Evolutionary conservation across 2,113 vertebrate genomes (phyloP), one percentile per base, ranked within the genome.

Genomic region (Megaleporinus macrocephalus): DNA sequence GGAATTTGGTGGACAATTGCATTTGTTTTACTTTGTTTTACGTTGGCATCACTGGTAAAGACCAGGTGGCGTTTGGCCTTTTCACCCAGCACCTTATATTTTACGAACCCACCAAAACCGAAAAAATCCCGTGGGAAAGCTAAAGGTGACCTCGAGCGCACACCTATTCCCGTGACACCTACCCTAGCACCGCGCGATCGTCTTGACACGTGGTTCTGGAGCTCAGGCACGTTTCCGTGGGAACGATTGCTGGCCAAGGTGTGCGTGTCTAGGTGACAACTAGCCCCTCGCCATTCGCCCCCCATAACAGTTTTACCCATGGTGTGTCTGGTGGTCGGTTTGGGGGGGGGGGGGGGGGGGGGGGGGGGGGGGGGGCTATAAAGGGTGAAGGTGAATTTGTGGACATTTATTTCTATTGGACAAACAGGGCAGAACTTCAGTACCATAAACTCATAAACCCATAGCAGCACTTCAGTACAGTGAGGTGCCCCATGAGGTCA

Each of bases 41-140:
- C 1, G 3, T 51, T 1, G 16, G 5, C 41, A 51, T 51, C 16
- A 51, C 16, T 16, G 2, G 15, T 16, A 51, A 3, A 26, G 36
- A 22, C 36, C 78, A 73, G 49, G 69, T 80, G 78, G 26, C 24
- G 61, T 24, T 81, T 55, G 14, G n/a, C 71, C 51, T 73, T 65
- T 66, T 63, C 65, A 71, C 41, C 59, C 68, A 44, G 22, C 70
- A 11, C 59, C 30, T 20, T 36, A 11, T 47, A n/a, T 33, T 13
- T 59, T 36, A 1, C 14, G 15, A 57, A 57, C 18, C 14, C 53
- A n/a, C 30, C n/a, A 69, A 57, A 30, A 24, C 44, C 15, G 36
- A 9, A 49, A 33, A 75, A 62, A 22, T 79, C 80, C 76, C 71
- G 76, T 79, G 80, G 76, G 80, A 85, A 85, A 75, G 63, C 18